Conservation (phyloP, 1,140 invertebrate genomes). For the Zaprionus kolodkinae region DNA sequence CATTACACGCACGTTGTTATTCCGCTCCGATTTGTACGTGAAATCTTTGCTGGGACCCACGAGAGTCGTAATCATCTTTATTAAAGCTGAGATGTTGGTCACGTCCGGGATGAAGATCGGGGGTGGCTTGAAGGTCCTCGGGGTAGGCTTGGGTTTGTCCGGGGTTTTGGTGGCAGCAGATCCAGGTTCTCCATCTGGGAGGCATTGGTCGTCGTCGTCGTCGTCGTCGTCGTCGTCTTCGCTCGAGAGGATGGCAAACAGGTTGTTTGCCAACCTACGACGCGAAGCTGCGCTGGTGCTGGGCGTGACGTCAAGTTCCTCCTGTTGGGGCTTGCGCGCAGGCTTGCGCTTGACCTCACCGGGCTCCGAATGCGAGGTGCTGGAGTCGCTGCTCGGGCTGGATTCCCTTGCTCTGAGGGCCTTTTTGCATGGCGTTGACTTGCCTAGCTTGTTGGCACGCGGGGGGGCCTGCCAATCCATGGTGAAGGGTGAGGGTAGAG, state of each 20-base stretch:
- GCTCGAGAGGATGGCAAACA: not conserved
- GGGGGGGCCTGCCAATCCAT: not conserved
- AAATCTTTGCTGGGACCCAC: not conserved
- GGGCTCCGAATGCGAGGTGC: not conserved
- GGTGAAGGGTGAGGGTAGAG: not conserved
- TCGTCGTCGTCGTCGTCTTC: not conserved
- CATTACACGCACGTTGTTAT: not conserved
- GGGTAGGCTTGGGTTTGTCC: not conserved
- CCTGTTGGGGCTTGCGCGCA: not conserved
- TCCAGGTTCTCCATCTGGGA: not conserved
- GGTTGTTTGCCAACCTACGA: not conserved
- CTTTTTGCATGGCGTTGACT: not conserved
- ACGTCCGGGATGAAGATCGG: constrained; percentile 8
- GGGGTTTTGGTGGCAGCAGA: too few species aligned
- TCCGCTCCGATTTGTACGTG: too few species aligned
- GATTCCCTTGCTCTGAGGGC: too few species aligned
- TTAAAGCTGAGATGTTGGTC: not conserved
- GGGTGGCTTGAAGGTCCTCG: constrained; percentile 9
- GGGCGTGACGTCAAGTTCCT: not conserved
- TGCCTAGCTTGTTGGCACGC: not conserved
- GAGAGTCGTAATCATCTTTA: not conserved
- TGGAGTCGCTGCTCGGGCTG: not conserved
- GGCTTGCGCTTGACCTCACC: not conserved
- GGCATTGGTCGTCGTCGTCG: not conserved
- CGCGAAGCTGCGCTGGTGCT: not conserved